These are phyloP conservation scores for Saccopteryx bilineata DNA, from an alignment of 2,113 vertebrate species.

Conservation along the genomic window DNA sequence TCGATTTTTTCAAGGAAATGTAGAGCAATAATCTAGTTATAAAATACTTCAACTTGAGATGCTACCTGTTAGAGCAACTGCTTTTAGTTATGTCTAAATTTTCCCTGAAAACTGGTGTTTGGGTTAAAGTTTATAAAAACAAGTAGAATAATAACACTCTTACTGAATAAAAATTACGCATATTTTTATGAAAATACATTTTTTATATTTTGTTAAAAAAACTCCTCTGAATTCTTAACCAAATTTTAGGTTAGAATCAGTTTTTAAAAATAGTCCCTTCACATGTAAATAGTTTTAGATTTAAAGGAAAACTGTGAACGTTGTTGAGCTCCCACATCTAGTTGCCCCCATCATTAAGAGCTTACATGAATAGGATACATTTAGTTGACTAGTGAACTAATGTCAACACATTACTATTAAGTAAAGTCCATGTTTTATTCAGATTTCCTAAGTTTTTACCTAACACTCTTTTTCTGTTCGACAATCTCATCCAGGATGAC, in stretches of 20 bases:
- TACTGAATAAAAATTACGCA: conserved; percentile 1
- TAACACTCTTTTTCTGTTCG: background rate
- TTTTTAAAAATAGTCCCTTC: conserved; percentile 23
- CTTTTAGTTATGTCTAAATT: conserved; percentile 3
- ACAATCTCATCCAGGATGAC: background rate
- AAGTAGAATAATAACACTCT: conserved; percentile 6
- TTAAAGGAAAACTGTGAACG: background rate
- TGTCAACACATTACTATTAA: background rate
- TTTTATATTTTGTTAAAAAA: background rate
- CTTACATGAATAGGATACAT: background rate
- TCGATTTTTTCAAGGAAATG: conserved; percentile 12
- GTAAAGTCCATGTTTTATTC: background rate
- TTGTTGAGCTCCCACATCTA: background rate
- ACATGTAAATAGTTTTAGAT: background rate
- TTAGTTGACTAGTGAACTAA: background rate
- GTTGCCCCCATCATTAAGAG: background rate
- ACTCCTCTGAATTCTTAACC: background rate
- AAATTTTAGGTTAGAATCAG: background rate
- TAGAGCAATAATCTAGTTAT: conserved; percentile 32
- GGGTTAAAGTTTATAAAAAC: conserved; percentile 20
- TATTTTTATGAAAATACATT: background rate
- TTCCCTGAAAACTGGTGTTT: background rate
- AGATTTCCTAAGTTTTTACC: background rate
- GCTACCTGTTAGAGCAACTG: background rate
- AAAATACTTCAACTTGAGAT: background rate